Base-by-base conservation (phyloP, 2,888 invertebrate species). In the Thyatira batis region DNA sequence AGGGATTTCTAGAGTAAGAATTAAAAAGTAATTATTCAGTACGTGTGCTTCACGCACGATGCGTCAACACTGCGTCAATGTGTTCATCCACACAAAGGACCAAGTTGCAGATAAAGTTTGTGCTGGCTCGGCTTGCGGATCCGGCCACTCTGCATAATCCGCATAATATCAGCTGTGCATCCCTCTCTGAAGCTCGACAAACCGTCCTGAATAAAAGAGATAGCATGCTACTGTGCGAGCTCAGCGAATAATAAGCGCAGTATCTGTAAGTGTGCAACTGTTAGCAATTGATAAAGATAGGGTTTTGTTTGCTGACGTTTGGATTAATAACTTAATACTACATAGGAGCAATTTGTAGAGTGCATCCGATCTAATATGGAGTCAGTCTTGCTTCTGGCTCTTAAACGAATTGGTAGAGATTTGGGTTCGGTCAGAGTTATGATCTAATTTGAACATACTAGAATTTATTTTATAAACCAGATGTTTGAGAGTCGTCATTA, bases 11-110 rank as follows among this genome's bases (percentile, higher is more conserved):
- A n/a, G n/a, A 6, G 23, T 6, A 17, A 45, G 53, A 50, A 61
- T 64, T 56, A 65, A 61, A 54, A 55, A 56, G 57, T 65, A 61
- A 50, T 45, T 45, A 56, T 61, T 39, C 50, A 45, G 43, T 50
- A 56, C 56, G n/a, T n/a, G n/a, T 17, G 17, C 17, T 8, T 3
- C 17, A 39, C 39, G 39, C 17, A 39, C 39, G 39, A 39, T 39
- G 39, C 39, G 13, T 33, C 33, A 33, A 33, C 33, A 33, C 33
- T 33, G 33, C 23, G 45, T 13, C 23, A 23, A 23, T 45, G 8
- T 39, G 13, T 46, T 17, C 17, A 25, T 46, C 20, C 45, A 25
- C 25, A 46, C 45, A 46, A 46, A 46, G 25, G 45, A 13, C 25
- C 45, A 25, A 46, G 20, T 46, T 46, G n/a, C 45, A 25, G 23